phyloP scores from a whole-genome alignment of 92 coral and sea anemone species.

The Isaurus tuberculatus region DNA sequence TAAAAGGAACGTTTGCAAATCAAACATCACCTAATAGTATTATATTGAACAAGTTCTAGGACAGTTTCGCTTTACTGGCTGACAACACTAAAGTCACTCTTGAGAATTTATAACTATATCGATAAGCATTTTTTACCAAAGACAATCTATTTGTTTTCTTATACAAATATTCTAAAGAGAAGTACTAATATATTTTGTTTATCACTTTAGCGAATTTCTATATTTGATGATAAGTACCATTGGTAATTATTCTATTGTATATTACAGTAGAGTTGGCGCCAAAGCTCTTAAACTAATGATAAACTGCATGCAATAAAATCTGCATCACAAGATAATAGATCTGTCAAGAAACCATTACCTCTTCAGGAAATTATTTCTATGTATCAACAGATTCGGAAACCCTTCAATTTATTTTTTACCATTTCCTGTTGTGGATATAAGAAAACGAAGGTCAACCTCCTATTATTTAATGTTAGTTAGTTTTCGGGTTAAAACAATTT shows the following conservation, averaged over 20 bases:
- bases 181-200: conserved; percentile 69
- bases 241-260: conserved; percentile 79
- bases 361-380: conserved; percentile 67
- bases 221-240: conserved; percentile 78
- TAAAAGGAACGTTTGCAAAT: conserved; percentile 51
- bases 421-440: conserved; percentile 39
- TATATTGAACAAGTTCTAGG: conserved; percentile 2
- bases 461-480: not conserved
- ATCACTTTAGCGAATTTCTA: conserved; percentile 69
- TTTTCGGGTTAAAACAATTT: conserved; percentile 2
- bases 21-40: conserved; percentile 27
- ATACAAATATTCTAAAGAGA: conserved; percentile 63
- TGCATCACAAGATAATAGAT: conserved; percentile 68
- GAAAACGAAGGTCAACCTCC: conserved; percentile 10
- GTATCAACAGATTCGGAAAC: conserved; percentile 60
- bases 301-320: conserved; percentile 80
- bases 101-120: not conserved
- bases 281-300: conserved; percentile 76
- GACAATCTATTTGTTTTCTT: conserved; percentile 68
- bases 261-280: conserved; percentile 85
- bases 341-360: conserved; percentile 73
- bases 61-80: conserved; percentile 11
- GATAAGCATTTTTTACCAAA: conserved; percentile 47
- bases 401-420: conserved; percentile 55
- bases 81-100: conserved; percentile 4